phyloP scores from a whole-genome alignment of 1,140 invertebrate genomes.

The Dermatophagoides farinae region DNA sequence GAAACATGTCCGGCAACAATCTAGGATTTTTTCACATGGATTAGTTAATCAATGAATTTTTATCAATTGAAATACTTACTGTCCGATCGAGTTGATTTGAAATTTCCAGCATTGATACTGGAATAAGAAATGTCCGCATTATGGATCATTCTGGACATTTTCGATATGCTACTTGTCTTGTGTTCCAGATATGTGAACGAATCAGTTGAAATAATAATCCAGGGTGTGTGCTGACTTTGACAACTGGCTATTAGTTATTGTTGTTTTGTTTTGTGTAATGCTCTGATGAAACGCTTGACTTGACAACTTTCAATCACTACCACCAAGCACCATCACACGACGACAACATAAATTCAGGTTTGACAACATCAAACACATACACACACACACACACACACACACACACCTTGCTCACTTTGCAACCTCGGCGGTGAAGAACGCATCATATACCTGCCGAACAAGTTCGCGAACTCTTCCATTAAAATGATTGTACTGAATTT shows the following conservation, averaged over 20 bases:
- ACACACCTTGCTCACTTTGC: too few relatives aligned
- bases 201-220: too few relatives aligned
- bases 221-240: too few relatives aligned
- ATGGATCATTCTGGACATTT: slow-evolving; percentile 5
- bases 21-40: not conserved
- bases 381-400: not conserved
- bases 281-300: not conserved
- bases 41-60: not conserved
- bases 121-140: slow-evolving; percentile 1
- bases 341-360: too few relatives aligned
- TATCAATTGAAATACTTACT: not conserved
- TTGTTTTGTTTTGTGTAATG: not conserved
- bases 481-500: too few relatives aligned
- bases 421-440: too few relatives aligned
- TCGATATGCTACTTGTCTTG: too few relatives aligned
- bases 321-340: not conserved
- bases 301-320: not conserved
- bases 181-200: too few relatives aligned
- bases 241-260: too few relatives aligned
- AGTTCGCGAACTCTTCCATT: too few relatives aligned
- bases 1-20: not conserved
- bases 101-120: slow-evolving; percentile 1
- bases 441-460: too few relatives aligned
- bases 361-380: not conserved
- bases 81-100: not conserved